phyloP scores from a whole-genome alignment of 1,140 invertebrate genomes.

The Drosophila ohnishii region DNA sequence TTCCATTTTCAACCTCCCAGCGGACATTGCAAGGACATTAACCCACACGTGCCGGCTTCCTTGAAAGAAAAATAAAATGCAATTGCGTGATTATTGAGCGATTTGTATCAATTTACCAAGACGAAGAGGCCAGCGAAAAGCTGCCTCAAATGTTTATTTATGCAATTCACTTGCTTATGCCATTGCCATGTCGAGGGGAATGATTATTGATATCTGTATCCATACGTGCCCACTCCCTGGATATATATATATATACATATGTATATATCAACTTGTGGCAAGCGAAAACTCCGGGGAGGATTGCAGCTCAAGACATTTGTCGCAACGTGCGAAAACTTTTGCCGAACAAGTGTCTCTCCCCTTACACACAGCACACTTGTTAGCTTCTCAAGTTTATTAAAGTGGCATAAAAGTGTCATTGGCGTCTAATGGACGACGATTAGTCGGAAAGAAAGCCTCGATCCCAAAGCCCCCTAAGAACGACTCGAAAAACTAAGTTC shows the following conservation, averaged over 20 bases:
- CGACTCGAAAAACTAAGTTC: conserved; percentile 17
- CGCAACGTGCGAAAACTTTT: conserved; percentile 73
- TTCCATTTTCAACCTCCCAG: background rate
- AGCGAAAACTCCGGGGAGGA: conserved; percentile 28
- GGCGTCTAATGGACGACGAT: conserved; percentile 75
- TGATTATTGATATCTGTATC: conserved; percentile 33
- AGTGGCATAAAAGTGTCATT: conserved; percentile 82
- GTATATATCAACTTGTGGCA: conserved; percentile 42
- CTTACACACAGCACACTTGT: conserved; percentile 29
- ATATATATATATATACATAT: background rate
- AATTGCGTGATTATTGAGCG: conserved; percentile 78
- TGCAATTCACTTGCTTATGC: conserved; percentile 63
- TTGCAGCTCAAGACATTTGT: conserved; percentile 63
- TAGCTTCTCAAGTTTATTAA: conserved; percentile 76
- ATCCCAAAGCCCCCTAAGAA: conserved; percentile 15
- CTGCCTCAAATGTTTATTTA: conserved; percentile 62
- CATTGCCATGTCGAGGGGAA: conserved; percentile 16
- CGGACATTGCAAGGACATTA: conserved; percentile 24
- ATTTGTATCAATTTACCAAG: conserved; percentile 78
- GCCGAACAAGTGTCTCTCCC: conserved; percentile 43
- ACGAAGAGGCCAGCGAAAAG: background rate
- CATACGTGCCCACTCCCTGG: background rate
- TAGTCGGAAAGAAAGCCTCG: conserved; percentile 47
- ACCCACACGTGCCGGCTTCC: conserved; percentile 24
- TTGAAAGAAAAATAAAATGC: conserved; percentile 65